Evolutionary conservation across 2,113 vertebrate species (phyloP).

Genomic region (Trematocara nigrifrons): DNA sequence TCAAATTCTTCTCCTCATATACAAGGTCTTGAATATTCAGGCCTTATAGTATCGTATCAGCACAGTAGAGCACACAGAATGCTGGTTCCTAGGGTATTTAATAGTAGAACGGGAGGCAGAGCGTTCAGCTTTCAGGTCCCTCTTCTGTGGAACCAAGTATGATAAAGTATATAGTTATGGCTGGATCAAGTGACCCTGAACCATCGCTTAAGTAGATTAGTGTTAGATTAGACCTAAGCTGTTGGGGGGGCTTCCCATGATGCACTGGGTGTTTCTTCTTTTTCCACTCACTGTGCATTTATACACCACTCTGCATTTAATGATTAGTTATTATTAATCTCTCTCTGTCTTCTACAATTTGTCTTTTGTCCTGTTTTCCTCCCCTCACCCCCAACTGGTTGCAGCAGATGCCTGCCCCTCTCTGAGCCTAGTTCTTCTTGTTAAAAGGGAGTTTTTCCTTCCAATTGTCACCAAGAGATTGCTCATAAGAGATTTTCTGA

Average conservation of each 20-base stretch:
- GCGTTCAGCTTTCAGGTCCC: not conserved
- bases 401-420: not conserved
- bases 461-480: rapidly evolving
- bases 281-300: not conserved
- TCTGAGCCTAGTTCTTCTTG: not conserved
- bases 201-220: not conserved
- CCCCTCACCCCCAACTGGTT: not conserved
- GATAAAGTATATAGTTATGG: not conserved
- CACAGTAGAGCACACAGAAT: not conserved
- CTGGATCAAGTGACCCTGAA: not conserved
- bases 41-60: rapidly evolving
- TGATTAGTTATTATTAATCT: not conserved
- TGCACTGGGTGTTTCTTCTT: not conserved
- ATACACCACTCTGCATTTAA: not conserved
- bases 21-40: not conserved
- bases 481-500: not conserved
- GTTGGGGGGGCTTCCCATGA: not conserved
- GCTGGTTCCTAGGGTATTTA: not conserved
- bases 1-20: not conserved
- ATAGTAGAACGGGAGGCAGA: not conserved
- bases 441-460: not conserved
- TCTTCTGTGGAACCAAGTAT: not conserved
- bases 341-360: not conserved
- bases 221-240: not conserved
- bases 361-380: not conserved